These are phyloP conservation scores for Drosophila mayri DNA, from an alignment of 1,140 invertebrate genomes.

Conservation along the genomic window DNA sequence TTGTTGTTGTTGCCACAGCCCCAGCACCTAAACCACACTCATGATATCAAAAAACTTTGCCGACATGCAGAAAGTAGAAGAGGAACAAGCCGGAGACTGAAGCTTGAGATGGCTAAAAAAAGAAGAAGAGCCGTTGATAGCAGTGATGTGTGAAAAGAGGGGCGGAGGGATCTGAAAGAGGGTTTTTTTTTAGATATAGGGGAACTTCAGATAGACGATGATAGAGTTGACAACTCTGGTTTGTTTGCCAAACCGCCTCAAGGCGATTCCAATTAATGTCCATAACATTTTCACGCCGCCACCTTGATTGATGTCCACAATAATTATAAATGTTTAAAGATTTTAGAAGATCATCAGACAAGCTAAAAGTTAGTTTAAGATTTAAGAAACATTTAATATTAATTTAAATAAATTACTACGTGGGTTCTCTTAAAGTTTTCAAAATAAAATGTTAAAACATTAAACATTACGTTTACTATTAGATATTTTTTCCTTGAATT, in stretches of 20 bases:
- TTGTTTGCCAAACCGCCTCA: constrained; percentile 33
- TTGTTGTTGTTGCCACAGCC: not conserved
- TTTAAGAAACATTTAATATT: too few relatives aligned
- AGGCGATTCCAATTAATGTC: constrained; percentile 64
- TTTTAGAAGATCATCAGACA: not conserved
- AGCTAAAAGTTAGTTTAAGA: not conserved
- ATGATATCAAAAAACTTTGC: constrained; percentile 77
- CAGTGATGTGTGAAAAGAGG: constrained; percentile 52
- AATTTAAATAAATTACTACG: too few relatives aligned
- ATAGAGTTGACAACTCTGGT: constrained; percentile 48
- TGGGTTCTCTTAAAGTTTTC: too few relatives aligned
- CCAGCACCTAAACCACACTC: constrained; percentile 47
- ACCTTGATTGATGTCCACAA: constrained; percentile 60
- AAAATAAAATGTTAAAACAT: too few relatives aligned
- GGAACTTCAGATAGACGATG: constrained; percentile 16
- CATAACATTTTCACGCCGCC: constrained; percentile 66
- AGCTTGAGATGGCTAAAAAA: constrained; percentile 24
- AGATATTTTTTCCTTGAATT: too few relatives aligned
- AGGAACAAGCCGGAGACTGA: constrained; percentile 19
- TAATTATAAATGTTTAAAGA: constrained; percentile 60
- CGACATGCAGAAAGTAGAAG: constrained; percentile 57
- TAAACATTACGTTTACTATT: too few relatives aligned
- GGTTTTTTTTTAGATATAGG: not conserved
- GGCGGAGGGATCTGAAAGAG: constrained; percentile 18
- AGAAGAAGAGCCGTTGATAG: constrained; percentile 43